Evolutionary conservation across 1,140 invertebrate species (phyloP), one percentile per base, ranked within the genome.

Genomic region (Ostrea denselamellosa): DNA sequence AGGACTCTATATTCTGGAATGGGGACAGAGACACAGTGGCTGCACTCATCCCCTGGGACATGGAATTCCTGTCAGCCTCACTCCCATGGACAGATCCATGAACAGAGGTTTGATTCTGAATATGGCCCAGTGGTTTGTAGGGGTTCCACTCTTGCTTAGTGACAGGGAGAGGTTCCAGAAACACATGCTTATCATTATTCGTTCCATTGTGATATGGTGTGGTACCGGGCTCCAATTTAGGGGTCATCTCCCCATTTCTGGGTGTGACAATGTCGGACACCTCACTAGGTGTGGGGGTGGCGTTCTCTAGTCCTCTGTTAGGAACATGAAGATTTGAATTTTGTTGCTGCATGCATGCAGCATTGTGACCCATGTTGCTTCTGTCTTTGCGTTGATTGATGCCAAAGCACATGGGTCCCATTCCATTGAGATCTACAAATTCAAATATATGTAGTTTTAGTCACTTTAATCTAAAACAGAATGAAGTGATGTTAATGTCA

Each of bases 231-330:
- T 88, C 87, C 53, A 89, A 86, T 77, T 90, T 83, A 56, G 93
- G 92, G 14, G 93, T 93, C 86, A 90, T 88, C 1, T 89, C 56
- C 34, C 87, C 86, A 71, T 91, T 90, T 58, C 92, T 85, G 65
- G 90, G 90, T 25, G 87, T 88, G 87, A 90, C 89, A 51, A 95
- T 94, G 82, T 90, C 94, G 58, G 94, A 94, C 22, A 94, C 88
- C 62, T 95, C 94, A 89, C 93, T 94, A 2, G 92, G 94, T 19
- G 94, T 93, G 5, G 94, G 94, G 0, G 94, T 94, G 81, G 92
- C 90, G 3, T 90, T 93, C 83, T 93, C 91, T n/a, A 93, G 86
- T 10, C 90, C 86, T 58, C 88, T 91, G 44, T 92, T 88, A 10
- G 92, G 92, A n/a, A 92, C 88, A 51, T 91, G 87, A 10, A 92